These are phyloP conservation scores for Nemotelus nigrinus DNA, from an alignment of 2,888 invertebrate genomes.

Conservation along the genomic window DNA sequence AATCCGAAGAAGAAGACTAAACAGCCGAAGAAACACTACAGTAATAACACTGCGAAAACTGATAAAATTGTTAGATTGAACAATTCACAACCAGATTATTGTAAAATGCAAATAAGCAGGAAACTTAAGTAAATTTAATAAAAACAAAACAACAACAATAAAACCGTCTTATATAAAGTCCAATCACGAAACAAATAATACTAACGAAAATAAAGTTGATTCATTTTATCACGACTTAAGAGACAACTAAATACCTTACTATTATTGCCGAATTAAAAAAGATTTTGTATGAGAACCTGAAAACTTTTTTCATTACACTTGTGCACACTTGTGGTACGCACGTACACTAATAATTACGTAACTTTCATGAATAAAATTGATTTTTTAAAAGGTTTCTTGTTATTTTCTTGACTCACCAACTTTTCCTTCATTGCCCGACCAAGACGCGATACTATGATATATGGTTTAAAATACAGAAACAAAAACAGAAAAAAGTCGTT, in stretches of 20 bases:
- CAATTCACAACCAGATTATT: conserved; percentile 28
- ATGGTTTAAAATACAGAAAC: too few species aligned
- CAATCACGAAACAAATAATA: too few species aligned
- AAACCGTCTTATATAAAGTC: too few species aligned
- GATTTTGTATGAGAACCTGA: neutral
- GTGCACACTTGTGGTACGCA: neutral
- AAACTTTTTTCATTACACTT: neutral
- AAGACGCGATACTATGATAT: too few species aligned
- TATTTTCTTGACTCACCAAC: neutral
- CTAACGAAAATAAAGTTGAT: too few species aligned
- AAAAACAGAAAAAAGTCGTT: too few species aligned
- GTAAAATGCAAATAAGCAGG: conserved; percentile 21
- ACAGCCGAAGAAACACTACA: conserved; percentile 3
- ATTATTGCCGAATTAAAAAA: neutral
- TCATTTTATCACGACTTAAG: too few species aligned
- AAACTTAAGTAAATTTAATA: conserved; percentile 1
- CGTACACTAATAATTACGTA: neutral
- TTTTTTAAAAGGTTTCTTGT: too few species aligned
- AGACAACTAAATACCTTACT: neutral
- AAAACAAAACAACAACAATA: neutral
- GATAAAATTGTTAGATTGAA: conserved; percentile 28
- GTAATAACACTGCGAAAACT: neutral
- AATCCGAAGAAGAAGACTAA: conserved; percentile 64
- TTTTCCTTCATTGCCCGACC: conserved; percentile 1
- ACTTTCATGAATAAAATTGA: too few species aligned